Evolutionary conservation across 2,888 invertebrate species (phyloP).

Genomic region (Notocelia uddmanniana): DNA sequence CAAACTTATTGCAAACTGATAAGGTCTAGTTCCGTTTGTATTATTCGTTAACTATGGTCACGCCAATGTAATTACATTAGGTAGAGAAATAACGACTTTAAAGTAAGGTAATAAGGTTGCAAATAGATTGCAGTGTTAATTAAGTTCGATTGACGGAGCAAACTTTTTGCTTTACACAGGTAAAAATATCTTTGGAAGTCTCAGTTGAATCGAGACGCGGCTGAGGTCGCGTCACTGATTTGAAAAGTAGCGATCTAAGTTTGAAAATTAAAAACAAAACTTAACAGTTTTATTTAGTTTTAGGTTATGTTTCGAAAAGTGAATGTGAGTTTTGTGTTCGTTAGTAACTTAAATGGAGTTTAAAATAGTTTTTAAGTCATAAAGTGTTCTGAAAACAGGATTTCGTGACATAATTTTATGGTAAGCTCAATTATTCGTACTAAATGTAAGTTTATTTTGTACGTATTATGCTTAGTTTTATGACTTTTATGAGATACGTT

Average conservation of each 20-base stretch:
- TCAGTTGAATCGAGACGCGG: conserved; percentile 76
- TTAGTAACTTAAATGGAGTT: conserved; percentile 4
- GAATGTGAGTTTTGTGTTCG: conserved; percentile 30
- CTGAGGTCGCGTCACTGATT: conserved; percentile 57
- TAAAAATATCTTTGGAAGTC: conserved; percentile 78
- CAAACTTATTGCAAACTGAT: conserved; percentile 26
- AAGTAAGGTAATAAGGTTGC: rapidly evolving
- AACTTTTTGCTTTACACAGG: conserved; percentile 80
- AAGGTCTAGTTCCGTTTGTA: conserved; percentile 52
- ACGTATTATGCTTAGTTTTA: conserved; percentile 17
- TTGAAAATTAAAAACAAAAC: conserved; percentile 31
- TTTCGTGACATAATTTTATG: conserved; percentile 66
- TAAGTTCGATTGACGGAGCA: conserved; percentile 57
- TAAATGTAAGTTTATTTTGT: conserved; percentile 24
- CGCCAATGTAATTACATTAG: conserved; percentile 65
- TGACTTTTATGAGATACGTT: conserved; percentile 17
- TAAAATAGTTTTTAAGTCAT: conserved; percentile 35
- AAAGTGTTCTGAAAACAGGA: conserved; percentile 63
- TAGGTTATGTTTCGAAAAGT: conserved; percentile 40
- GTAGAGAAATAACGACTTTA: conserved; percentile 51
- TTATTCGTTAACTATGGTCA: conserved; percentile 57
- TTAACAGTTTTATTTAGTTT: conserved; percentile 13
- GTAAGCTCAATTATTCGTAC: conserved; percentile 49
- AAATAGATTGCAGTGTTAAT: conserved; percentile 48
- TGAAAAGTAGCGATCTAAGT: conserved; percentile 41